These are phyloP conservation scores for Emmelina monodactyla DNA, from an alignment of 2,888 invertebrate species.

Conservation along the genomic window DNA sequence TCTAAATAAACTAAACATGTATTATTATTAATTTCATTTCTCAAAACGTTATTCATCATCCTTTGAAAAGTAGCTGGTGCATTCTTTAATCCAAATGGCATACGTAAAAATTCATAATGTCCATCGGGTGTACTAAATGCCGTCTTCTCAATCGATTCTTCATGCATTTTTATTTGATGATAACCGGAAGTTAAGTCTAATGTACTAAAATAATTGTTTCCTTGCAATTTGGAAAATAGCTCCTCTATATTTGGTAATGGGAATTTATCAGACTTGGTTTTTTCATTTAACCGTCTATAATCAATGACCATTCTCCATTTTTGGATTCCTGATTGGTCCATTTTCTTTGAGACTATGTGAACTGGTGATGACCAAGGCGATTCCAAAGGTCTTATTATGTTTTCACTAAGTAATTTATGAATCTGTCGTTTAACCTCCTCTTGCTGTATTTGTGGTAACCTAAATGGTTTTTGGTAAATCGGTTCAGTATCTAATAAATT, in stretches of 20 bases:
- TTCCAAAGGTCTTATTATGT: neutral
- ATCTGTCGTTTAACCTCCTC: constrained; percentile 2
- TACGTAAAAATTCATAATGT: constrained; percentile 13
- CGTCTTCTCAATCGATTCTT: constrained; percentile 10
- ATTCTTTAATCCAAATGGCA: constrained; percentile 15
- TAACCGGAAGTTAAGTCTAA: constrained; percentile 12
- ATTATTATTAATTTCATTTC: neutral
- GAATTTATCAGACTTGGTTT: constrained; percentile 4
- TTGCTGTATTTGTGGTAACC: constrained; percentile 5
- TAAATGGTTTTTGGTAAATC: constrained; percentile 4
- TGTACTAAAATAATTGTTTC: constrained; percentile 2
- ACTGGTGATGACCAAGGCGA: constrained; percentile 1
- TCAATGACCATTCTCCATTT: constrained; percentile 10
- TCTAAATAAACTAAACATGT: constrained; percentile 22
- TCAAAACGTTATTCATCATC: constrained; percentile 6
- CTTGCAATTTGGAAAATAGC: constrained; percentile 9
- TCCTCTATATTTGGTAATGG: constrained; percentile 3
- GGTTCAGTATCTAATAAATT: constrained; percentile 3
- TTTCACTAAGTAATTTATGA: constrained; percentile 1
- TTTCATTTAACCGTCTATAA: constrained; percentile 5
- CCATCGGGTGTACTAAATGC: constrained; percentile 12
- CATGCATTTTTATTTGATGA: constrained; percentile 14
- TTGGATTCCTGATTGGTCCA: constrained; percentile 6
- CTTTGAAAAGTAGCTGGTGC: constrained; percentile 13
- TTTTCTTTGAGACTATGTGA: constrained; percentile 7